Evolutionary conservation across 2,113 vertebrate species (phyloP).

Genomic region (Camelus bactrianus): DNA sequence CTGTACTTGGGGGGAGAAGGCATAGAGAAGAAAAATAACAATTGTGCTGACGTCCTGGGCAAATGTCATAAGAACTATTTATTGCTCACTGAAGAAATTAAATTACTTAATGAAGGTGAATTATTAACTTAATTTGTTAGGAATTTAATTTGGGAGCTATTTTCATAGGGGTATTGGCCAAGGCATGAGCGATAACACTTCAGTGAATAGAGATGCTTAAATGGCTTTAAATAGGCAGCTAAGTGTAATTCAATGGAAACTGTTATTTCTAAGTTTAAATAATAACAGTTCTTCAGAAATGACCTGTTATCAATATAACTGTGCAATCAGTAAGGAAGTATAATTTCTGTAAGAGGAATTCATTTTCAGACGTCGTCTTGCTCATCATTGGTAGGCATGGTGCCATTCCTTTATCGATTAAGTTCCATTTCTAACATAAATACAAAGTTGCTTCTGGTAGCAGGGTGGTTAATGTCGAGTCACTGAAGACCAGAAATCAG

Average conservation of each 20-base stretch:
- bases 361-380: constrained; percentile 62
- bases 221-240: constrained; percentile 4
- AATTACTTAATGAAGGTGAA: constrained; percentile 78
- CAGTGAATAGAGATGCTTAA: not conserved
- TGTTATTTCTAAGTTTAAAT: not conserved
- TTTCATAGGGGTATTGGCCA: constrained; percentile 58
- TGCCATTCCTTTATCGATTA: constrained; percentile 55
- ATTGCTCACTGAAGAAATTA: constrained; percentile 79
- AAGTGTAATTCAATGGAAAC: constrained; percentile 21
- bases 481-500: constrained; percentile 71
- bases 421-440: constrained; percentile 57
- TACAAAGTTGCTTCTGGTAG: constrained; percentile 57
- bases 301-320: constrained; percentile 28
- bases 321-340: constrained; percentile 52
- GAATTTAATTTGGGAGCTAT: constrained; percentile 74
- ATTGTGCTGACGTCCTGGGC: constrained; percentile 64
- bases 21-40: constrained; percentile 75
- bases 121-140: constrained; percentile 79
- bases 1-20: constrained; percentile 6
- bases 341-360: constrained; percentile 62
- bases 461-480: constrained; percentile 66
- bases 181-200: not conserved
- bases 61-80: constrained; percentile 71
- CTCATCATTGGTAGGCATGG: constrained; percentile 36
- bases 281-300: not conserved